phyloP scores from a whole-genome alignment of 2,113 vertebrate genomes.

The Xenopus laevis region DNA sequence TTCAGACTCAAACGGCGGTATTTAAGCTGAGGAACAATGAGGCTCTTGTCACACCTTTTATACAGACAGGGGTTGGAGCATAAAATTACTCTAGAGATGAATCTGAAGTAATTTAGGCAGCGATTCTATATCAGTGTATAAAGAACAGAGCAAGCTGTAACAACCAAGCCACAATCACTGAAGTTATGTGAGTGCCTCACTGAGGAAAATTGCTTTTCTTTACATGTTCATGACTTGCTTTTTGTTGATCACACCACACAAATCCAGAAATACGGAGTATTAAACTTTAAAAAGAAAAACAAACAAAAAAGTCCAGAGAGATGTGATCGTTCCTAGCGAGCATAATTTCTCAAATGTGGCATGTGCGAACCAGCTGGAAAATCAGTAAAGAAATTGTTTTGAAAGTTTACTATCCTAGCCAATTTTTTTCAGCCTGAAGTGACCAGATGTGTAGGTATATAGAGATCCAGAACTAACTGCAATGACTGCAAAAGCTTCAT shows the following conservation, averaged over 20 bases:
- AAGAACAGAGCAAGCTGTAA: conserved; percentile 17
- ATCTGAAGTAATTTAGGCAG: conserved; percentile 16
- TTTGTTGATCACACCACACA: not conserved
- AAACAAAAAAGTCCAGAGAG: no score
- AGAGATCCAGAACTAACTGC: not conserved
- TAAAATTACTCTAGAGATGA: conserved; percentile 42
- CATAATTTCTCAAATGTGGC: no score
- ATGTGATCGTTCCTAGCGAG: no score
- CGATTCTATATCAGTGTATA: conserved; percentile 11
- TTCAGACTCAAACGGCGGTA: conserved; percentile 7
- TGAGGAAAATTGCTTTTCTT: conserved; percentile 29
- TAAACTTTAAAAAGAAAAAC: not conserved
- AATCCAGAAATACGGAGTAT: not conserved
- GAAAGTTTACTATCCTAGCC: no score
- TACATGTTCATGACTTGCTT: conserved; percentile 8
- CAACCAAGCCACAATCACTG: conserved; percentile 17
- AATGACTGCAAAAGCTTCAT: no score
- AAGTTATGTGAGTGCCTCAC: conserved; percentile 3
- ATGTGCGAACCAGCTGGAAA: no score
- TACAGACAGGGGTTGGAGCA: conserved; percentile 26
- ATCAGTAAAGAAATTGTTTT: no score
- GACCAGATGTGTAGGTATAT: not conserved
- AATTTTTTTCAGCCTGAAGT: no score
- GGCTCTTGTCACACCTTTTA: conserved; percentile 25
- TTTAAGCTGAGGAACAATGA: conserved; percentile 22